Conservation (phyloP, 2,888 invertebrate genomes). For the Nephrotoma guestfalica region DNA sequence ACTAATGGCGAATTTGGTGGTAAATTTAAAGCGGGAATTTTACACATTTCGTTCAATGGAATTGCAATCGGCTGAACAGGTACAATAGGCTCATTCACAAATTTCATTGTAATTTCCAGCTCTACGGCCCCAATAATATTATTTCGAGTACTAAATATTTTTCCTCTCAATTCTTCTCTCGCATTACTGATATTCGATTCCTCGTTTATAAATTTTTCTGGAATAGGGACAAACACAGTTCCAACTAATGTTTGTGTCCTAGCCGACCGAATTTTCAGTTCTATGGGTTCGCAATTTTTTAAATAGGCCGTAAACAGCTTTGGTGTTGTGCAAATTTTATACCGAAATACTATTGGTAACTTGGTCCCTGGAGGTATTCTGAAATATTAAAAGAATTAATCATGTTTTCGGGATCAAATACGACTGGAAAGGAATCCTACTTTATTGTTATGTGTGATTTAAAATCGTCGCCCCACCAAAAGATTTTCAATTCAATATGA, state of each 20-base stretch:
- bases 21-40: not conserved
- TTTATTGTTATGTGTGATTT: constrained; percentile 9
- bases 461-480: constrained; percentile 21
- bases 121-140: constrained; percentile 8
- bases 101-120: not conserved
- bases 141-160: constrained; percentile 11
- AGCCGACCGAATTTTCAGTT: constrained; percentile 15
- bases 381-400: not conserved
- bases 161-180: not conserved
- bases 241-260: constrained; percentile 14
- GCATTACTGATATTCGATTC: not conserved
- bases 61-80: not conserved
- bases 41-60: not conserved
- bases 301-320: constrained; percentile 7
- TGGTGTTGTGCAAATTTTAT: constrained; percentile 4
- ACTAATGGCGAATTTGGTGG: not conserved
- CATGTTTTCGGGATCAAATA: not conserved
- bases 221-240: constrained; percentile 8
- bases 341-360: not conserved
- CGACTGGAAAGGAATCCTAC: not conserved
- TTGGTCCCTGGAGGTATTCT: not conserved
- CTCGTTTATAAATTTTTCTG: constrained; percentile 7
- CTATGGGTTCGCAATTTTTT: constrained; percentile 20
- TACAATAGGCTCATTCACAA: not conserved
- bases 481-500: constrained; percentile 13